Evolutionary conservation across 2,113 vertebrate species (phyloP).

Genomic region (Corythaeola cristata): DNA sequence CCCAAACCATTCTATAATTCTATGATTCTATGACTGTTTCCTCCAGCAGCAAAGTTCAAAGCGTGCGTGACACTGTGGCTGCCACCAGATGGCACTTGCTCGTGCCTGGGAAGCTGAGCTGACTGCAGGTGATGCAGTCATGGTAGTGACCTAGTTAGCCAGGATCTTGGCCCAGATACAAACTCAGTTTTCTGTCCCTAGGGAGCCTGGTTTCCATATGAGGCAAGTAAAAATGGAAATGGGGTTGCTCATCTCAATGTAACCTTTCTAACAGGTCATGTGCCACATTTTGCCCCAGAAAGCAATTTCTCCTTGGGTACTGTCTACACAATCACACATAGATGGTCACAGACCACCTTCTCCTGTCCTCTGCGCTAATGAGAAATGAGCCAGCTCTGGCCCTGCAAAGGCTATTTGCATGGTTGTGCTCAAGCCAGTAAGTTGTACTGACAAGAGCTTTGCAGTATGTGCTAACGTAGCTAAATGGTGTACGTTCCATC

Average conservation of each 20-base stretch:
- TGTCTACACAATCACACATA: neutral
- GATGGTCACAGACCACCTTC: neutral
- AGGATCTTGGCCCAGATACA: neutral
- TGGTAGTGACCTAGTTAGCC: neutral
- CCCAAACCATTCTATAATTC: too few relatives aligned
- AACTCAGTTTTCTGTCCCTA: neutral
- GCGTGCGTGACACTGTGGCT: fast-evolving
- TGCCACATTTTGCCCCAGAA: neutral
- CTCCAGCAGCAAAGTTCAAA: neutral
- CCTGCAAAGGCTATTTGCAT: neutral
- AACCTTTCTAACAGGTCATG: neutral
- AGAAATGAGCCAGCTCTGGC: neutral
- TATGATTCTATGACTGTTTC: neutral
- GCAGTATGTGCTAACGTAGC: neutral
- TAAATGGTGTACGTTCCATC: neutral
- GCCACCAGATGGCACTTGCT: neutral
- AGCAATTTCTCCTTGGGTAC: neutral
- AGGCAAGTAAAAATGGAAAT: slow-evolving; percentile 6
- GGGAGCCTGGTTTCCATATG: neutral
- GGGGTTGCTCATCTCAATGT: neutral
- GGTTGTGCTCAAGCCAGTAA: neutral
- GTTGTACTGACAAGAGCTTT: neutral
- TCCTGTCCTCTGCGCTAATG: neutral
- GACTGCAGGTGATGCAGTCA: neutral
- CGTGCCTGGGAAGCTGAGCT: neutral